Percentiles rank a stretch among this genome's conserved stretches.
phyloP scores from a whole-genome alignment of 2,888 invertebrate genomes.

The Bugulina stolonifera region DNA sequence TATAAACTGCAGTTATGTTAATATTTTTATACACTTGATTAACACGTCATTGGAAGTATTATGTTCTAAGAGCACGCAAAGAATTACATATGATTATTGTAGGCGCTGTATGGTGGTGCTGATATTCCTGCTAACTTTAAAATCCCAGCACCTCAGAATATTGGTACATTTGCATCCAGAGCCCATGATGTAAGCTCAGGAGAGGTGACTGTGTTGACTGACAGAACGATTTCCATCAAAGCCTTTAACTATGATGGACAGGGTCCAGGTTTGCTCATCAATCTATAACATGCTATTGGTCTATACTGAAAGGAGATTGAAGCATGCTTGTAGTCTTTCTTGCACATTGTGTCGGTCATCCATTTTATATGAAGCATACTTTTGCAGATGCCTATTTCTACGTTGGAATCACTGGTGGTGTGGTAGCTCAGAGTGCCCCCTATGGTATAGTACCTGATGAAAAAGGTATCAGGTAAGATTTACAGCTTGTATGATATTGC shows the following conservation, averaged over 20 bases:
- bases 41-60: no score
- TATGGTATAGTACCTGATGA: constrained; percentile 22
- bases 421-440: not conserved
- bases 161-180: constrained; percentile 55
- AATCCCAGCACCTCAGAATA: constrained; percentile 76
- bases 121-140: constrained; percentile 59
- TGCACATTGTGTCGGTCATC: not conserved
- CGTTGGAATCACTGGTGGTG: not conserved
- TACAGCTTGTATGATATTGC: no score
- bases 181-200: constrained; percentile 84
- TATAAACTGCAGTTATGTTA: no score
- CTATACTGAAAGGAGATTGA: no score
- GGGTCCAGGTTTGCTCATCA: constrained; percentile 65
- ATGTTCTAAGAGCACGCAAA: no score
- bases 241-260: constrained; percentile 86
- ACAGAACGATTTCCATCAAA: constrained; percentile 84
- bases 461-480: not conserved
- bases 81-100: no score
- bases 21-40: no score
- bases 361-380: not conserved
- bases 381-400: constrained; percentile 15
- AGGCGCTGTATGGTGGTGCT: constrained; percentile 7
- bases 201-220: constrained; percentile 82
- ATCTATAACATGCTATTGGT: no score
- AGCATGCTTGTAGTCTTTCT: no score